Evolutionary conservation across 2,113 vertebrate genomes (phyloP).

Genomic region (Leptosomus discolor): DNA sequence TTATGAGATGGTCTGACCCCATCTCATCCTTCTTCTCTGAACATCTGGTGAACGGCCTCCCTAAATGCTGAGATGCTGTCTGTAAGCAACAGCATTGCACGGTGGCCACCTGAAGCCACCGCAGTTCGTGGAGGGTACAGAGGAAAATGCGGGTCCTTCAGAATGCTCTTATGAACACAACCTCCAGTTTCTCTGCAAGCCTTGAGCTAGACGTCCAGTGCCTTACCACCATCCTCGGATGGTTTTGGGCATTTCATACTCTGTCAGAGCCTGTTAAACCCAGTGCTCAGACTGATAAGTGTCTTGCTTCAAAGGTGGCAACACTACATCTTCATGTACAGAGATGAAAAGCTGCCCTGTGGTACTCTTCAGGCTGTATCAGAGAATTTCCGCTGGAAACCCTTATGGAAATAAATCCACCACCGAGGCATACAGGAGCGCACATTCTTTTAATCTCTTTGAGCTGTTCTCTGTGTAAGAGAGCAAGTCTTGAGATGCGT

Average conservation of each 20-base stretch:
- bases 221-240: neutral
- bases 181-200: neutral
- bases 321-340: neutral
- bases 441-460: neutral
- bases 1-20: neutral
- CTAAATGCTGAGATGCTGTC: neutral
- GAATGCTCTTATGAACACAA: neutral
- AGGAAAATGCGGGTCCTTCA: neutral
- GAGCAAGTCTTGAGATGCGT: neutral
- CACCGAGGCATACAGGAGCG: neutral
- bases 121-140: neutral
- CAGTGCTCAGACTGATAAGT: neutral
- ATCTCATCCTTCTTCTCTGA: neutral
- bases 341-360: neutral
- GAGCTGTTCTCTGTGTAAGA: neutral
- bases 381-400: neutral
- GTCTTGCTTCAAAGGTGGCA: neutral
- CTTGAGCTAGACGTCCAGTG: neutral
- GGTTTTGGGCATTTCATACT: neutral
- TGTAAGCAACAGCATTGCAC: accelerated
- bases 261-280: neutral
- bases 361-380: neutral
- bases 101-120: neutral
- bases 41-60: neutral
- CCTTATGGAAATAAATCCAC: neutral